Evolutionary conservation across 2,888 invertebrate species (phyloP).

Genomic region (Agrochola lota): DNA sequence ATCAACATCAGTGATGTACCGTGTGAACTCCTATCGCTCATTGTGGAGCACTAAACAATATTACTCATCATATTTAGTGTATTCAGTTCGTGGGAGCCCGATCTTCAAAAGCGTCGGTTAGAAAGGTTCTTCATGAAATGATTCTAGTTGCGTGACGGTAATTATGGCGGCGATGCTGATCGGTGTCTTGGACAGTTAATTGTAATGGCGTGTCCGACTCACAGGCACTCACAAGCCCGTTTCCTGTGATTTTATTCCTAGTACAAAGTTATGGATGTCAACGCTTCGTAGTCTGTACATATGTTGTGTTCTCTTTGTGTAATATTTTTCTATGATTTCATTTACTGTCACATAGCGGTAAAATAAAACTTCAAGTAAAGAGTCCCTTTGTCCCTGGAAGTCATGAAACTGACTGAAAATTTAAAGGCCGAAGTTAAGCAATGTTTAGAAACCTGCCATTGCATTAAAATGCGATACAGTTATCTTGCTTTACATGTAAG

Average conservation of each 20-base stretch:
- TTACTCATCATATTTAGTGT: conserved; percentile 68
- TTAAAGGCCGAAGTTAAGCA: neutral
- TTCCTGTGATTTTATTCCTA: conserved; percentile 78
- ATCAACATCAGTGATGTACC: conserved; percentile 36
- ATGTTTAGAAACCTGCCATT: neutral
- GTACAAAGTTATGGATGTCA: conserved; percentile 59
- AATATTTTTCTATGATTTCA: neutral
- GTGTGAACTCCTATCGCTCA: conserved; percentile 58
- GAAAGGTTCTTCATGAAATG: conserved; percentile 71
- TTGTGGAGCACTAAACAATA: conserved; percentile 50
- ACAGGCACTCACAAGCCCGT: conserved; percentile 70
- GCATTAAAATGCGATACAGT: neutral
- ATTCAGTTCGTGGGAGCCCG: conserved; percentile 70
- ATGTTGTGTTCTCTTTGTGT: conserved; percentile 24
- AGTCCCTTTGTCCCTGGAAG: neutral
- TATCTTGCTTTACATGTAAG: neutral
- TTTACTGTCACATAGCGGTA: neutral
- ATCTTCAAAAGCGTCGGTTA: conserved; percentile 68
- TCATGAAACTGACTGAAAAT: neutral
- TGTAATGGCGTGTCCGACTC: conserved; percentile 78
- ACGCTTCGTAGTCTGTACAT: conserved; percentile 29
- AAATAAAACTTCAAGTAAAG: neutral
- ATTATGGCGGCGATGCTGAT: conserved; percentile 78
- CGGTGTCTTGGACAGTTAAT: conserved; percentile 83
- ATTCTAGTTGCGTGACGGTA: conserved; percentile 82